These are phyloP conservation scores for Lerista edwardsae DNA, from an alignment of 2,797 vertebrate species.

Conservation along the genomic window DNA sequence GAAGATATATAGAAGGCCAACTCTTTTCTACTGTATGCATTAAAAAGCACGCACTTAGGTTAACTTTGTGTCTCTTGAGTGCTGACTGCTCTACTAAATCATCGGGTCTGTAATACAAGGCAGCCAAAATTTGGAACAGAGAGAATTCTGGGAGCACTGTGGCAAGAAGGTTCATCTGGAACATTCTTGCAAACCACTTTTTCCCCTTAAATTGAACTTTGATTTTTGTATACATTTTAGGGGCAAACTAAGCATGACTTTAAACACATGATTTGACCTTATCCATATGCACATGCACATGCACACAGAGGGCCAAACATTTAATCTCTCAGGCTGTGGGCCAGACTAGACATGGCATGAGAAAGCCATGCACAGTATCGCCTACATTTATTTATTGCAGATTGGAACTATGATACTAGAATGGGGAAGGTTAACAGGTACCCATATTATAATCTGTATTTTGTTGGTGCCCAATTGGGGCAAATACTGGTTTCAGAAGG, in stretches of 20 bases:
- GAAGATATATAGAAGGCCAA: constrained; percentile 30
- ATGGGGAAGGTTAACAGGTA: background rate
- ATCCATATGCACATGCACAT: too few relatives aligned
- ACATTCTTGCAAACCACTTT: background rate
- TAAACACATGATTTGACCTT: too few relatives aligned
- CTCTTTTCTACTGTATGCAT: constrained; percentile 27
- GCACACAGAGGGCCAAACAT: too few relatives aligned
- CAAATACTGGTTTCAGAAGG: background rate
- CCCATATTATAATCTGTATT: background rate
- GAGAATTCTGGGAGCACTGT: background rate
- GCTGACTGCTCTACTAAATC: constrained; percentile 11
- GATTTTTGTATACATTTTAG: background rate
- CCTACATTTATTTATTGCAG: background rate
- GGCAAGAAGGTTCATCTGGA: background rate
- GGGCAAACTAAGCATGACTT: too few relatives aligned
- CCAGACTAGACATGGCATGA: background rate
- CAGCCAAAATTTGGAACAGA: background rate
- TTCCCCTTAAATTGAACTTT: background rate
- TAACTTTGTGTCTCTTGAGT: background rate
- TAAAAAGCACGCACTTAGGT: constrained; percentile 25
- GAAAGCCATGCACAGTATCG: background rate
- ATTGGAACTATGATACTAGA: background rate
- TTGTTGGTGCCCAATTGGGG: background rate
- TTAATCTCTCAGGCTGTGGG: background rate
- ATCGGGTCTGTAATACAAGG: background rate